Evolutionary conservation across 92 coral and sea anemone genomes (phyloP).

Genomic region (Parazoanthus swiftii): DNA sequence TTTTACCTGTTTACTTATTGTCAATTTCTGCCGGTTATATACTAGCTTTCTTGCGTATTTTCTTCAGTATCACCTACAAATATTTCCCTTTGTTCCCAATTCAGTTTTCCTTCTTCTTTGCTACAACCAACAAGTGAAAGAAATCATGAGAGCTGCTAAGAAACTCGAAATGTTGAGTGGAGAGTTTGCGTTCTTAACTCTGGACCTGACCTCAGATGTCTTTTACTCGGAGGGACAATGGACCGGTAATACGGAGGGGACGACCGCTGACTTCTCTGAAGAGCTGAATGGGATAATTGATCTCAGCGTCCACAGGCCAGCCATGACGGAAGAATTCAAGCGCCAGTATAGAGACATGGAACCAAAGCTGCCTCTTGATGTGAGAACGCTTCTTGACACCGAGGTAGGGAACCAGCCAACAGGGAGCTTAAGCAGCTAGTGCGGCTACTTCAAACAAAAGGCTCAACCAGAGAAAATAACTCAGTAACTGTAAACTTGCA

Average conservation of each 20-base stretch:
- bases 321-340: conserved; percentile 53
- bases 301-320: conserved; percentile 75
- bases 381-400: conserved; percentile 36
- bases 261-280: conserved; percentile 51
- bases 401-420: conserved; percentile 11
- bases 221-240: conserved; percentile 63
- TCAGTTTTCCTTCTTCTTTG: conserved; percentile 72
- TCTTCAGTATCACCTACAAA: no score
- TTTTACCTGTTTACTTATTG: no score
- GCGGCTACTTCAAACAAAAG: no score
- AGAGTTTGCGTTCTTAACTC: conserved; percentile 67
- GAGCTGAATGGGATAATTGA: conserved; percentile 73
- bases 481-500: no score
- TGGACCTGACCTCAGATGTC: conserved; percentile 79
- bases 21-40: no score
- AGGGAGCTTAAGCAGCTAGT: no score
- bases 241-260: conserved; percentile 74
- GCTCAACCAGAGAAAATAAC: no score
- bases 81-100: no score
- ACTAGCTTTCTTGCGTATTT: no score
- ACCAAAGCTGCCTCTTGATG: conserved; percentile 23
- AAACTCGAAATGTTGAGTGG: conserved; percentile 73
- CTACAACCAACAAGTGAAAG: conserved; percentile 59
- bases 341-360: conserved; percentile 47
- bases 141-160: conserved; percentile 63